Evolutionary conservation across 2,888 invertebrate genomes (phyloP), one percentile per base, ranked within the genome.

Genomic region (Nowickia ferox): DNA sequence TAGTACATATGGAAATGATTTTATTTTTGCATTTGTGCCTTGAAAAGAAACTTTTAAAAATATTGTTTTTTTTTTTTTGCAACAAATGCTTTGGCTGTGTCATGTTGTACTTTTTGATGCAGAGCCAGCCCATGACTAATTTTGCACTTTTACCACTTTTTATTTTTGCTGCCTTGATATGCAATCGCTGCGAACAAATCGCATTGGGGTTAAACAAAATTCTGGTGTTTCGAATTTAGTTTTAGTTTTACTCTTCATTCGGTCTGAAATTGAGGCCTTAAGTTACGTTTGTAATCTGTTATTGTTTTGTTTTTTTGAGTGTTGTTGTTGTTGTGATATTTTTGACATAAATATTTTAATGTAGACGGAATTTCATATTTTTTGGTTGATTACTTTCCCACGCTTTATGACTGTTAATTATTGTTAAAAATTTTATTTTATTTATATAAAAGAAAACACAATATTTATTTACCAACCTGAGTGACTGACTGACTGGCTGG

Each of bases 401-500:
- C 81, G 84, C 84, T 79, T 75, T 75, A 63, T 79, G 38, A 55
- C 9, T 61, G 48, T 71, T 42, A 59, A 53, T 40, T 51, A 38
- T 53, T 19, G 57, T 76, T 65, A 30, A 22, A 30, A 30, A 44
- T 15, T 38, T 74, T 66, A 30, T 55, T 30, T 55, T 13, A 5
- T 55, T 22, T 48, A 48, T 69, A 48, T 68, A 17, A 46, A 40
- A n/a, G 57, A 59, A 65, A 81, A 55, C 38, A 77, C 75, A 84
- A 84, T 84, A 84, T 84, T 79, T 84, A 84, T 84, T 79, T 84
- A 84, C 84, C 69, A 79, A 74, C 83, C 71, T 72, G 40, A 55
- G 30, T 71, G 53, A 71, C 53, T 55, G 46, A n/a, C 38, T 19
- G 5, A n/a, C 19, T 74, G 22, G 44, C 22, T 42, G 19, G 40